Conservation (phyloP, 2,797 vertebrate species). For the Darevskia mixta region DNA sequence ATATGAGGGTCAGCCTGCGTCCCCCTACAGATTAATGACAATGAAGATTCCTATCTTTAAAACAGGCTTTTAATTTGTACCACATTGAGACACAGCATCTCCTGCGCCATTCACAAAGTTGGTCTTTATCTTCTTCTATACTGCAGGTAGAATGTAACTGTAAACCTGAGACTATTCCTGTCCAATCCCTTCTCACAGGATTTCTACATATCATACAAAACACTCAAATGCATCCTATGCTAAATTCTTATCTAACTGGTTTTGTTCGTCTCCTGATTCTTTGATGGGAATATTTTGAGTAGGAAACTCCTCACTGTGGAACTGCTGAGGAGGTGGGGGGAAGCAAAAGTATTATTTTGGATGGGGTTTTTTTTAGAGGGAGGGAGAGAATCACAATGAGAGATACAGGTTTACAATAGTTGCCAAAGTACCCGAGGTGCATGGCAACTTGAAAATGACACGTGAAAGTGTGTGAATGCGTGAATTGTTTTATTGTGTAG, state of each 20-base stretch:
- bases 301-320: neutral
- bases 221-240: neutral
- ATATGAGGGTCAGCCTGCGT: neutral
- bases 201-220: neutral
- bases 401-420: neutral
- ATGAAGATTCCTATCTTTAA: neutral
- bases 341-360: neutral
- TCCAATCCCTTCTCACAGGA: neutral
- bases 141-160: neutral
- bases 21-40: neutral
- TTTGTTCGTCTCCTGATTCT: neutral
- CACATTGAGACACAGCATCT: neutral
- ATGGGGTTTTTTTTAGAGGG: neutral
- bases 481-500: too few species aligned
- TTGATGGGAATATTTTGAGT: conserved; percentile 6
- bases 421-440: neutral
- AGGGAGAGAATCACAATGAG: neutral
- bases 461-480: too few species aligned
- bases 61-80: neutral
- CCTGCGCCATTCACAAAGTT: neutral
- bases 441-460: neutral
- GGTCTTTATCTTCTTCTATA: neutral
- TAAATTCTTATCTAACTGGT: neutral
- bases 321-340: neutral
- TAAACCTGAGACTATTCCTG: neutral